Percentiles rank a stretch among this genome's conserved stretches.
Evolutionary conservation across 2,888 invertebrate species (phyloP).

Genomic region (Dolichomitus sp.): DNA sequence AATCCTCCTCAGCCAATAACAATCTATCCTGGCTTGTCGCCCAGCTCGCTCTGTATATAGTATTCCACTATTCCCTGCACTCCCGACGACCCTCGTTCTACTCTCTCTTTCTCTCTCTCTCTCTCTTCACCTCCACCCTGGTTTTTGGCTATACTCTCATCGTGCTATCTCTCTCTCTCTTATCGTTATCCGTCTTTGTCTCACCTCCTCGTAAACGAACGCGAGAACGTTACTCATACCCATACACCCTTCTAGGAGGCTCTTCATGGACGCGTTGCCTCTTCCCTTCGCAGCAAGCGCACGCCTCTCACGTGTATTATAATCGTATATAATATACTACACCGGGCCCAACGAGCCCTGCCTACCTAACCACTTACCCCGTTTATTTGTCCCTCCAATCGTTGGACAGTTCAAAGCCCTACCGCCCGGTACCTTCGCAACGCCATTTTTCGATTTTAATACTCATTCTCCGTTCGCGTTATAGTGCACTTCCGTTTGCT

Average conservation of each 20-base stretch:
- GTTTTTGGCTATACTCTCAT: neutral
- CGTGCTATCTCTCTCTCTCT: slow-evolving; percentile 20
- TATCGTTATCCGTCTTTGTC: slow-evolving; percentile 34
- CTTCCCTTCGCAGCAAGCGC: slow-evolving; percentile 24
- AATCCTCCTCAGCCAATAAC: slow-evolving; percentile 84
- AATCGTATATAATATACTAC: slow-evolving; percentile 68
- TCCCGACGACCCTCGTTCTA: slow-evolving; percentile 54
- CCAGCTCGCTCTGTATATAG: slow-evolving; percentile 65
- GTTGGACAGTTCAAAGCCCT: slow-evolving; percentile 83
- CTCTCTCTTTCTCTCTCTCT: slow-evolving; percentile 39
- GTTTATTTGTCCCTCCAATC: slow-evolving; percentile 83
- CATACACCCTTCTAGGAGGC: slow-evolving; percentile 46
- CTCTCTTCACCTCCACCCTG: neutral
- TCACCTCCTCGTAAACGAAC: slow-evolving; percentile 24
- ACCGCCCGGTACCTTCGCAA: slow-evolving; percentile 70
- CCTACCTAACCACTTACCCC: slow-evolving; percentile 74
- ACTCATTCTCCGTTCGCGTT: neutral
- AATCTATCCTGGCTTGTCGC: slow-evolving; percentile 79
- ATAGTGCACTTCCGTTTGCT: neutral
- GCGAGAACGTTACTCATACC: slow-evolving; percentile 58
- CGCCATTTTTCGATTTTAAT: slow-evolving; percentile 78
- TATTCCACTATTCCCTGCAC: slow-evolving; percentile 37
- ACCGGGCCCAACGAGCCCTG: slow-evolving; percentile 66
- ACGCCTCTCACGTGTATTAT: slow-evolving; percentile 68
- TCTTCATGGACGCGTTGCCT: slow-evolving; percentile 33